Evolutionary conservation across 2,888 invertebrate genomes (phyloP).

Genomic region (Rhimphoctona megacephalus): DNA sequence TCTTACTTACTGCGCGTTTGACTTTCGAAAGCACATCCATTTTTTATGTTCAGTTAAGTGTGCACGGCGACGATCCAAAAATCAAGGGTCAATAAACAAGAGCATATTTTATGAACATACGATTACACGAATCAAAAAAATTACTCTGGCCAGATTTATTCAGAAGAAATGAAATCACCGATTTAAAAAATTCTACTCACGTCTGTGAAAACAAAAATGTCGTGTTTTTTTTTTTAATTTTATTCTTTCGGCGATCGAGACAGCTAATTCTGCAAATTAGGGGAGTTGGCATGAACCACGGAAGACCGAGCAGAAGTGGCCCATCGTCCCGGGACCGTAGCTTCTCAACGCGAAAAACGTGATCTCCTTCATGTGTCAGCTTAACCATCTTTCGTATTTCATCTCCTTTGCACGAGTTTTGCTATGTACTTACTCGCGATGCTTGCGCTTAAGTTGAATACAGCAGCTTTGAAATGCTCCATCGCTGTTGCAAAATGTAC

Average conservation of each 20-base stretch:
- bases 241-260: slow-evolving; percentile 60
- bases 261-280: slow-evolving; percentile 43
- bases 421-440: slow-evolving; percentile 12
- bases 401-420: slow-evolving; percentile 74
- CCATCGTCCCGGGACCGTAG: slow-evolving; percentile 72
- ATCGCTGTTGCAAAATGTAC: slow-evolving; percentile 40
- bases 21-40: background rate
- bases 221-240: slow-evolving; percentile 26
- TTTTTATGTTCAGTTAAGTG: background rate
- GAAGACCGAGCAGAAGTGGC: slow-evolving; percentile 76
- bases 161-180: background rate
- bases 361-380: slow-evolving; percentile 79
- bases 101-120: background rate
- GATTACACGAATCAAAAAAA: background rate
- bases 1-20: background rate
- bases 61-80: background rate
- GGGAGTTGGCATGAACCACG: slow-evolving; percentile 70
- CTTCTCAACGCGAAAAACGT: slow-evolving; percentile 73
- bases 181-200: slow-evolving; percentile 18
- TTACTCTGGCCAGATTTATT: too few relatives aligned
- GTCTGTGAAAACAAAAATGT: slow-evolving; percentile 42
- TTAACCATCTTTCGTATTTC: slow-evolving; percentile 80
- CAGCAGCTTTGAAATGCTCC: slow-evolving; percentile 38
- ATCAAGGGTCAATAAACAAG: background rate
- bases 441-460: slow-evolving; percentile 28